Base-by-base conservation (phyloP, 2,888 invertebrate species). In the Lamellibrachia columna region DNA sequence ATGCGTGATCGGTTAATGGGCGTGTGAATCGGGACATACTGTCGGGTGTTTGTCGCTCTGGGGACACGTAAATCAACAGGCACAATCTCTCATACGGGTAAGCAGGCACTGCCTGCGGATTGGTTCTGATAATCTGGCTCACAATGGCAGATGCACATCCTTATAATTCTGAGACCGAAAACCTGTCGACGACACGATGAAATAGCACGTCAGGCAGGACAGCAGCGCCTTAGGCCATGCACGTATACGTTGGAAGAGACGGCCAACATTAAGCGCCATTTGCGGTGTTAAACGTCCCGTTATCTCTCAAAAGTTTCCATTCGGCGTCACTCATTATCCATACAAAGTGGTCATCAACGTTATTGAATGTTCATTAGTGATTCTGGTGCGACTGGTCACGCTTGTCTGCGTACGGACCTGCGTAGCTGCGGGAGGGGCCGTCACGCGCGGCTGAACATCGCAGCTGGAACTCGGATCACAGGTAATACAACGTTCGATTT, bases 311-410 rank as follows among this genome's bases (percentile, higher is more conserved):
- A n/a, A 75, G 75, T 75, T 3, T 4, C 75, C 75, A 15, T 75
- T 75, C 75, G 11, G 75, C 1, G 75, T 4, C 75, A 15, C 75
- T 75, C 75, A 75, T 75, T 22, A 75, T 22, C 75, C 75, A 75
- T 75, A n/a, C 75, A 75, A 75, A 75, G 75, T 75, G 75, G 75
- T 75, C 75, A 75, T 75, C 75, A 75, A 15, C 75, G 75, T 75
- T 75, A 75, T 22, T 75, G 75, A 75, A 75, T 75, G 75, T 75
- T 75, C 75, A 75, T 75, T 75, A 75, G 75, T 75, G 15, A 75
- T 15, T 75, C 75, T 15, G 22, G 75, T 22, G 22, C 75, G 75
- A 75, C 22, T 75, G 75, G 75, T 75, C 75, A 75, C 75, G 75
- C 75, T 22, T 6, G 75, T 75, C 75, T 75, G 75, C 75, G 75